These are phyloP conservation scores for Chaitophorus viminalis DNA, from an alignment of 2,888 invertebrate genomes.

Conservation along the genomic window DNA sequence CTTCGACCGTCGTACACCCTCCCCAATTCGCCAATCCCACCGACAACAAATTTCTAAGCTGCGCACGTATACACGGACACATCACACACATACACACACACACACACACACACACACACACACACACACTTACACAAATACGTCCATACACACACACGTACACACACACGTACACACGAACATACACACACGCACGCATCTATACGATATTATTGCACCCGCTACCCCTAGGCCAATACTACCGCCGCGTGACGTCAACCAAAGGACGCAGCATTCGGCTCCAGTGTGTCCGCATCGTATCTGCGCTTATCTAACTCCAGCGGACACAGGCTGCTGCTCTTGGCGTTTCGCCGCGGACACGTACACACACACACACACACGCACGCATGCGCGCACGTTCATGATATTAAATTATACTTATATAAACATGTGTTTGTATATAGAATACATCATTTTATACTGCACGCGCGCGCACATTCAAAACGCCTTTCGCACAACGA, in stretches of 20 bases:
- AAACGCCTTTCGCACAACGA: background rate
- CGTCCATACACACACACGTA: background rate
- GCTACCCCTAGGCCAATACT: background rate
- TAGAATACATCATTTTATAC: too few species aligned
- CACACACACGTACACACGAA: background rate
- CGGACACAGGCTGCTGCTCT: conserved; percentile 28
- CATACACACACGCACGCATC: background rate
- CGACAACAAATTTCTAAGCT: conserved; percentile 1
- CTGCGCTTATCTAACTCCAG: conserved; percentile 45
- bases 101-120: too few species aligned
- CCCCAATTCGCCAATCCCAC: background rate
- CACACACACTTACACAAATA: too few species aligned
- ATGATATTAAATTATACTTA: too few species aligned
- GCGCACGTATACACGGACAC: background rate
- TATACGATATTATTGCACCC: background rate
- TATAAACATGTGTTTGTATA: too few species aligned
- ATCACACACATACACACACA: too few species aligned
- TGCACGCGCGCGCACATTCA: background rate
- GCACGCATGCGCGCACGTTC: background rate
- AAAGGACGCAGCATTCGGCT: conserved; percentile 53
- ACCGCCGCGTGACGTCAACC: conserved; percentile 56
- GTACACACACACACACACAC: background rate
- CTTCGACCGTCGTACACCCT: background rate
- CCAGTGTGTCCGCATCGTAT: conserved; percentile 54
- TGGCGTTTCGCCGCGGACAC: background rate